Evolutionary conservation across 2,888 invertebrate genomes (phyloP).

Genomic region (Andrena minutula): DNA sequence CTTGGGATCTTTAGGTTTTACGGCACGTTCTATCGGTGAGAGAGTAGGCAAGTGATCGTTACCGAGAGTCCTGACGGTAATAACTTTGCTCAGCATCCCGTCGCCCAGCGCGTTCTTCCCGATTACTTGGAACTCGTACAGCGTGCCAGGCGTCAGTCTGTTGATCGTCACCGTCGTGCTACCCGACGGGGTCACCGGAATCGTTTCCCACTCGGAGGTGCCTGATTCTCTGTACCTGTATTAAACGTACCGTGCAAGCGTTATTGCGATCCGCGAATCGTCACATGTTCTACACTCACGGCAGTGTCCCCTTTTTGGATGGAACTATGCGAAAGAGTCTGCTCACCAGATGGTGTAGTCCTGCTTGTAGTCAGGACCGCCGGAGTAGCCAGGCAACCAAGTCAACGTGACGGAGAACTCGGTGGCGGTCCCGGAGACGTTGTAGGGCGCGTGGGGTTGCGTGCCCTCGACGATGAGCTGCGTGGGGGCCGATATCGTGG

Average conservation of each 20-base stretch:
- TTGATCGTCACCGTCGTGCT: slow-evolving; percentile 94
- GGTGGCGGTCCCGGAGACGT: slow-evolving; percentile 95
- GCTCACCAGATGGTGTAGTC: slow-evolving; percentile 95
- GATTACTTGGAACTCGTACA: slow-evolving; percentile 98
- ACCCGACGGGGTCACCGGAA: slow-evolving; percentile 96
- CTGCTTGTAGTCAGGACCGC: slow-evolving; percentile 97
- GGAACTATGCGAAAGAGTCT: background rate
- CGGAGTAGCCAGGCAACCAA: slow-evolving; percentile 98
- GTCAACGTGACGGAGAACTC: slow-evolving; percentile 95
- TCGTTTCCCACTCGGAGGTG: slow-evolving; percentile 95
- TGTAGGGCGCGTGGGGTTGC: slow-evolving; percentile 98
- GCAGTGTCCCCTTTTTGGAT: no score
- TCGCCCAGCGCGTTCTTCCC: slow-evolving; percentile 97
- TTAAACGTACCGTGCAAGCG: background rate
- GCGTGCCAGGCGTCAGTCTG: slow-evolving; percentile 94
- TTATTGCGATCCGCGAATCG: background rate
- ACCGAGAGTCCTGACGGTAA: slow-evolving; percentile 96
- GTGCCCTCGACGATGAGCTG: slow-evolving; percentile 97
- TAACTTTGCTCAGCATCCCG: slow-evolving; percentile 97
- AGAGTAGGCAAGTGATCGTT: slow-evolving; percentile 34
- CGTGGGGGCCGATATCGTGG: slow-evolving; percentile 96
- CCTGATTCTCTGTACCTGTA: slow-evolving; percentile 93
- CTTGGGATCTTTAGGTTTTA: background rate
- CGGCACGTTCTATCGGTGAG: background rate
- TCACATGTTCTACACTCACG: no score